phyloP scores from a whole-genome alignment of 2,113 vertebrate genomes.

The Irena cyanogastra region DNA sequence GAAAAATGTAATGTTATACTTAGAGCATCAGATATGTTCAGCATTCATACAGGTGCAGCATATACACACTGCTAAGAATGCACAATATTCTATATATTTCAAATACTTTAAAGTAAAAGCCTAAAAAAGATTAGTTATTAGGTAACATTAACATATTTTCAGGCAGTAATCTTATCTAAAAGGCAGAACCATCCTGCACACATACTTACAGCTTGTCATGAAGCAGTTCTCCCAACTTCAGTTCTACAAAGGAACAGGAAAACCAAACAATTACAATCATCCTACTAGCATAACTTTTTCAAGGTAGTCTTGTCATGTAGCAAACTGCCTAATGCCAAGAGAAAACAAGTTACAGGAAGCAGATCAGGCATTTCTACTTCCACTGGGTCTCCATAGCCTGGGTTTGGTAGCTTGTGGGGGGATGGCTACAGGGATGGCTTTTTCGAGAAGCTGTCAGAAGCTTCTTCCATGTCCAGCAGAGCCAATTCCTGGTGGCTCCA shows the following conservation, averaged over 20 bases:
- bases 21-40: neutral
- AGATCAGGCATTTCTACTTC: neutral
- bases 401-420: neutral
- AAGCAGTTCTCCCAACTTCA: conserved; percentile 95
- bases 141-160: neutral
- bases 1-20: neutral
- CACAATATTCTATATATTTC: neutral
- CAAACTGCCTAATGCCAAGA: neutral
- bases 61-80: neutral
- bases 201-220: conserved; percentile 97
- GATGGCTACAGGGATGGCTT: neutral
- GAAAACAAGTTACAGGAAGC: neutral
- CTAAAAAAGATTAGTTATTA: neutral
- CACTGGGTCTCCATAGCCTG: neutral
- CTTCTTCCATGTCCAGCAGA: neutral
- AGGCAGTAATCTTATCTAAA: neutral
- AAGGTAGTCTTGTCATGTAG: neutral
- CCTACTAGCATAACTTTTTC: neutral
- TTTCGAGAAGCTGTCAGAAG: neutral
- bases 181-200: neutral
- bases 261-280: neutral
- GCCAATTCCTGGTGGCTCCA: neutral
- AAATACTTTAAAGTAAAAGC: neutral
- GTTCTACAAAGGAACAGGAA: conserved; percentile 78
- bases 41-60: neutral